Percentiles rank a stretch among this genome's conserved stretches.
Conservation (phyloP, 2,888 invertebrate genomes). For the Ennomos fuscantarius region DNA sequence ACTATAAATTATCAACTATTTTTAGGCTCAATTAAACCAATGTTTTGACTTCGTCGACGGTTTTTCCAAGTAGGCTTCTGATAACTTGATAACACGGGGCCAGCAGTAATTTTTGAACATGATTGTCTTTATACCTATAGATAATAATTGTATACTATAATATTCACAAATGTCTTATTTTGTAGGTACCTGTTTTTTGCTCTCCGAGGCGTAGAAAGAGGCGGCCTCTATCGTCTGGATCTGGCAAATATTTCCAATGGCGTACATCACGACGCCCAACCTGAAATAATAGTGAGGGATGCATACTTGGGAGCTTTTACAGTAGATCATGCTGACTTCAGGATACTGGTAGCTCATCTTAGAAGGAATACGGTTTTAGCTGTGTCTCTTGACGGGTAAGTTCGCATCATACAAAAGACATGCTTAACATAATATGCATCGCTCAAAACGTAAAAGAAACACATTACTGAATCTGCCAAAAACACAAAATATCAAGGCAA, state of each 20-base stretch:
- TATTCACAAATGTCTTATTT: neutral
- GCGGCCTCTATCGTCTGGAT: slow-evolving; percentile 91
- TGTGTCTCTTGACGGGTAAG: slow-evolving; percentile 92
- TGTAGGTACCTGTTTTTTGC: slow-evolving; percentile 93
- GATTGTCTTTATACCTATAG: too few relatives aligned
- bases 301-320: slow-evolving; percentile 91
- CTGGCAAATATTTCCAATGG: slow-evolving; percentile 91
- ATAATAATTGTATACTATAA: too few relatives aligned
- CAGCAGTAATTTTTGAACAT: too few relatives aligned
- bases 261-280: slow-evolving; percentile 88
- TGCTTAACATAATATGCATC: too few relatives aligned
- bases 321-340: slow-evolving; percentile 92
- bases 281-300: slow-evolving; percentile 87
- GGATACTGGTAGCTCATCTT: slow-evolving; percentile 91
- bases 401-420: neutral
- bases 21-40: slow-evolving; percentile 8
- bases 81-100: neutral
- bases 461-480: too few relatives aligned
- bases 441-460: too few relatives aligned
- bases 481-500: too few relatives aligned
- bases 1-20: slow-evolving; percentile 7
- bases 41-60: slow-evolving; percentile 11
- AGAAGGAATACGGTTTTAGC: slow-evolving; percentile 91
- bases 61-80: slow-evolving; percentile 3
- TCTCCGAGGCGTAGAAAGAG: slow-evolving; percentile 81